Percentiles rank a stretch among this genome's conserved stretches.
These are phyloP conservation scores for Drosophila sulfurigaster DNA, from an alignment of 1,140 invertebrate species.

Conservation along the genomic window DNA sequence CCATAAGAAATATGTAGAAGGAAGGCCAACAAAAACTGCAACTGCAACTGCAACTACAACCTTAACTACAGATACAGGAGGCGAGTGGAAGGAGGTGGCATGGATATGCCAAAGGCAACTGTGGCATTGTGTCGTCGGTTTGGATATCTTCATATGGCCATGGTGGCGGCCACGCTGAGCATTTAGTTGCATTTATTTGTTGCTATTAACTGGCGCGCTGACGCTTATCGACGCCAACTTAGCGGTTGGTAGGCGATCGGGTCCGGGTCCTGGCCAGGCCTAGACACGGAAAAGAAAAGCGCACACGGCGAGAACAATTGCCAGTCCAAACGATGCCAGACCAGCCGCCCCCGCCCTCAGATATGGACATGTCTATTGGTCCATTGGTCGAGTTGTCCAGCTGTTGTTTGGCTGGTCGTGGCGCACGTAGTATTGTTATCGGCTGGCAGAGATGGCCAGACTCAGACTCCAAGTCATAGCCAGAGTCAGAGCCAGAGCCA, in stretches of 20 bases:
- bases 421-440: slow-evolving; percentile 80
- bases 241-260: slow-evolving; percentile 4
- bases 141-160: slow-evolving; percentile 82
- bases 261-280: slow-evolving; percentile 9
- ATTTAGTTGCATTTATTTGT: slow-evolving; percentile 85
- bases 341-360: slow-evolving; percentile 49
- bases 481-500: slow-evolving; percentile 4
- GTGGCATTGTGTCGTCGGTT: slow-evolving; percentile 82
- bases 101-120: slow-evolving; percentile 77
- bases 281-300: slow-evolving; percentile 75
- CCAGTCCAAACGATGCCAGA: slow-evolving; percentile 38
- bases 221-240: slow-evolving; percentile 73
- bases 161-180: slow-evolving; percentile 53
- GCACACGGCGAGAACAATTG: slow-evolving; percentile 81
- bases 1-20: slow-evolving; percentile 59
- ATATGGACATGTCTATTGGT: slow-evolving; percentile 17
- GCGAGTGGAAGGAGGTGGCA: slow-evolving; percentile 56
- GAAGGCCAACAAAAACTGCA: slow-evolving; percentile 38
- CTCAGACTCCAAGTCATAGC: background rate
- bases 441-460: slow-evolving; percentile 56
- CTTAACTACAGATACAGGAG: slow-evolving; percentile 23
- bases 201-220: slow-evolving; percentile 84
- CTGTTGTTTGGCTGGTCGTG: slow-evolving; percentile 51
- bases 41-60: slow-evolving; percentile 19
- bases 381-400: slow-evolving; percentile 13